These are phyloP conservation scores for Gymnocephalus cernua DNA, from an alignment of 2,113 vertebrate genomes.

Conservation along the genomic window DNA sequence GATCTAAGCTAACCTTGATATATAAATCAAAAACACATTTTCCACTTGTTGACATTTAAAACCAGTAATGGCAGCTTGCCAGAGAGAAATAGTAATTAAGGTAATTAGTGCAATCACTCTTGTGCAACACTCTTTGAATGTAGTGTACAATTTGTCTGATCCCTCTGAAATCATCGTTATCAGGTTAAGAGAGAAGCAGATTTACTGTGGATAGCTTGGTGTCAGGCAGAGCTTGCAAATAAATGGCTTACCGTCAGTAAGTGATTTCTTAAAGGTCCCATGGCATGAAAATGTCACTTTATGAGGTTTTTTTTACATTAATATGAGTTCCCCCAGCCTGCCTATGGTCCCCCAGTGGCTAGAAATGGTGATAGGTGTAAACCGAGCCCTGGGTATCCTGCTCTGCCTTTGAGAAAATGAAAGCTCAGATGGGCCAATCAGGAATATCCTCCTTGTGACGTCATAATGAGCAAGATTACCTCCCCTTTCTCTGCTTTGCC, in stretches of 20 bases:
- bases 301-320: too few species aligned
- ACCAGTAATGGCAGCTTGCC: slow-evolving; percentile 42
- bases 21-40: slow-evolving; percentile 50
- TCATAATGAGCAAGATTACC: too few species aligned
- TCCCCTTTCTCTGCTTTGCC: too few species aligned
- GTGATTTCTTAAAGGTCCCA: too few species aligned
- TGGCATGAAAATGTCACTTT: too few species aligned
- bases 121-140: slow-evolving; percentile 23
- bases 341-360: too few species aligned
- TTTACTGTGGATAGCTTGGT: slow-evolving; percentile 24
- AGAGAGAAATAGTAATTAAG: slow-evolving; percentile 48
- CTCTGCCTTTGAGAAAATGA: too few species aligned
- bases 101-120: slow-evolving; percentile 64
- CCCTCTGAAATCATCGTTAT: slow-evolving; percentile 34
- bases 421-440: too few species aligned
- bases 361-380: too few species aligned
- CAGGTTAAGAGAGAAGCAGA: slow-evolving; percentile 43
- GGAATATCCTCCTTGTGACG: too few species aligned
- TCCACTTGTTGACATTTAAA: slow-evolving; percentile 38
- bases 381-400: too few species aligned
- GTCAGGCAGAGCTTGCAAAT: slow-evolving; percentile 14
- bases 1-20: slow-evolving; percentile 41
- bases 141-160: slow-evolving; percentile 23
- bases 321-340: too few species aligned
- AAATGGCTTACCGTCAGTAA: slow-evolving; percentile 8